Evolutionary conservation across 1,140 invertebrate genomes (phyloP), one percentile per base, ranked within the genome.

Genomic region (Meloidogyne floridensis): DNA sequence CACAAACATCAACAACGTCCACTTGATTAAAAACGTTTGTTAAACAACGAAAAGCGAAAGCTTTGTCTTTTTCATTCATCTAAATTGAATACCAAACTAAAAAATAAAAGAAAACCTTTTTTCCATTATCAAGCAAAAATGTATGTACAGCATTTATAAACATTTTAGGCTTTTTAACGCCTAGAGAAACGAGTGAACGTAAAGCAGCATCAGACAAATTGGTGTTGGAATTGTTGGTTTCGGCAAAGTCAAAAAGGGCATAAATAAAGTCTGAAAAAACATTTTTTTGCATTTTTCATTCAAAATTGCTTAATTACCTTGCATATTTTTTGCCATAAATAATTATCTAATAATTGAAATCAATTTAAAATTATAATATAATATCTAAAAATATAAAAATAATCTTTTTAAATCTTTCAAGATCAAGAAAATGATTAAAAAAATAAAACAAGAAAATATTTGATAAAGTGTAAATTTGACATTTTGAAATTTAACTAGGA

Each of bases 191-290:
- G 10, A 87, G 72, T n/a, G 84, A 82, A 20, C 86, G 80, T 10
- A 47, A 47, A 13, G 89, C 59, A n/a, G 54, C 72, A 42, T 86
- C 82, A 47, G 70, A 43, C 20, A 81, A 69, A 11, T 84, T 84
- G 10, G 82, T 3, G 15, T 80, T 82, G 13, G 85, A 71, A 32
- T 53, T 84, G 10, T 82, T 82, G 53, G 82, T 71, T 3, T 72
- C 43, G 8, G 80, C 84, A 77, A 84, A 81, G n/a, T 86, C 86
- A 75, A 88, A 87, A 11, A 87, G 84, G n/a, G 86, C 84, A 18
- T 82, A 71, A 73, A 87, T 82, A 65, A 87, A 74, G 75, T 87
- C 86, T 87, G 69, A 84, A 87, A 56, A 47, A 20, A 53, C 13
- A 32, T 72, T 72, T 42, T 69, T 32, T 32, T 32, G 32, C 32